Evolutionary conservation across 2,113 vertebrate genomes (phyloP), one percentile per base, ranked within the genome.

Genomic region (Petromus typicus): DNA sequence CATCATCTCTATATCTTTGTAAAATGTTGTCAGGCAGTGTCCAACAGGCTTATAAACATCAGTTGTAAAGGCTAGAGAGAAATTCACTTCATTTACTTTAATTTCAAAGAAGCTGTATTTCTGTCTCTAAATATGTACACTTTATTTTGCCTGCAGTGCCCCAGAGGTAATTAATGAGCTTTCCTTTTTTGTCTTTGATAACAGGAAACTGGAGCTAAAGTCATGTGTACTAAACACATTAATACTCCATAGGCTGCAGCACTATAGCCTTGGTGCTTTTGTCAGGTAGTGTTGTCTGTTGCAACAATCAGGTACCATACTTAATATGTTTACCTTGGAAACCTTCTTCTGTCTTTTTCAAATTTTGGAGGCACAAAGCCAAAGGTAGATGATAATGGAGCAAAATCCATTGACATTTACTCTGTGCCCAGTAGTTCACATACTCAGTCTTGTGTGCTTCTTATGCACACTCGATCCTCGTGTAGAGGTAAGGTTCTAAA

Each of bases 71-170:
- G 10, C 14, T 7, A 27, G 23, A 40, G 7, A 91, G 76, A 95
- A 93, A 92, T 40, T 43, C 32, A 88, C 12, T 25, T 89, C 23
- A 40, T 92, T 88, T 86, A 95, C 92, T 57, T 83, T 57, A 69
- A 95, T 93, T 94, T 51, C 17, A 79, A 63, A 40, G 40, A 84
- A 54, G 16, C 7, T 80, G 76, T 86, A 14, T 75, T 93, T 91
- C 57, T 84, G 1, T 59, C 23, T n/a, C 7, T 64, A 75, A 69
- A 85, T n/a, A 2, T 43, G 2, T 51, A 57, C 3, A 23, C 27
- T 81, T 88, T 88, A 61, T 91, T 92, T 94, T 56, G 57, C 91
- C 45, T 90, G 30, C 2, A 40, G 40, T 69, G 83, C 84, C 64
- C 51, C 69, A 63, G 37, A 83, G 75, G 67, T 54, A 78, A 88